Evolutionary conservation across 2,888 invertebrate genomes (phyloP).

Genomic region (Idaea aversata): DNA sequence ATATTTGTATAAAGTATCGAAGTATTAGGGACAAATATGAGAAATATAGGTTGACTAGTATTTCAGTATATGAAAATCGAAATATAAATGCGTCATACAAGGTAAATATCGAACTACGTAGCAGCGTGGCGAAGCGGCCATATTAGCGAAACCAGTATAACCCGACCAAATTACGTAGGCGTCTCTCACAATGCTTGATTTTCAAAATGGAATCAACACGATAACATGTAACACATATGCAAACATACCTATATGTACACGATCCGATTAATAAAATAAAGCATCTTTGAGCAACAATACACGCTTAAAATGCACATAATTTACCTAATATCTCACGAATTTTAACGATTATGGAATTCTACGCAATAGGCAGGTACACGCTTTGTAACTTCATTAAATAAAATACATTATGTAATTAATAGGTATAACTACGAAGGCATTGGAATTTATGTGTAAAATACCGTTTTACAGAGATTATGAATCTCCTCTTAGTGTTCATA

Average conservation of each 20-base stretch:
- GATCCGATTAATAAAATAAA: background rate
- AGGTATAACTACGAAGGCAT: background rate
- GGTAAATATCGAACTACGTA: slow-evolving; percentile 30
- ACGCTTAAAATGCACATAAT: background rate
- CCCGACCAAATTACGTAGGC: slow-evolving; percentile 47
- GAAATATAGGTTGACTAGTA: background rate
- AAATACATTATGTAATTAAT: slow-evolving; percentile 17
- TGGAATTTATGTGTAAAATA: slow-evolving; percentile 17
- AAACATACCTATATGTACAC: slow-evolving; percentile 8
- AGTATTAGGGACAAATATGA: background rate
- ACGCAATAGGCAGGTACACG: background rate
- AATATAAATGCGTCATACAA: slow-evolving; percentile 35
- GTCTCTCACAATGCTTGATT: slow-evolving; percentile 14
- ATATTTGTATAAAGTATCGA: too few species aligned
- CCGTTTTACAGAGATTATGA: slow-evolving; percentile 36
- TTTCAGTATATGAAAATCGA: slow-evolving; percentile 10
- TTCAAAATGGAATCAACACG: background rate
- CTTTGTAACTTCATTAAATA: background rate
- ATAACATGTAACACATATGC: background rate
- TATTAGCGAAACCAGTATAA: slow-evolving; percentile 45
- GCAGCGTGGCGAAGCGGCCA: slow-evolving; percentile 38
- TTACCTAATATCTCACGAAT: background rate
- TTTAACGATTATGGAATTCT: background rate
- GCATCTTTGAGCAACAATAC: background rate
- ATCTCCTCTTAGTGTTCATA: slow-evolving; percentile 34